phyloP scores from a whole-genome alignment of 2,888 invertebrate species.

The Leucozona laternaria region DNA sequence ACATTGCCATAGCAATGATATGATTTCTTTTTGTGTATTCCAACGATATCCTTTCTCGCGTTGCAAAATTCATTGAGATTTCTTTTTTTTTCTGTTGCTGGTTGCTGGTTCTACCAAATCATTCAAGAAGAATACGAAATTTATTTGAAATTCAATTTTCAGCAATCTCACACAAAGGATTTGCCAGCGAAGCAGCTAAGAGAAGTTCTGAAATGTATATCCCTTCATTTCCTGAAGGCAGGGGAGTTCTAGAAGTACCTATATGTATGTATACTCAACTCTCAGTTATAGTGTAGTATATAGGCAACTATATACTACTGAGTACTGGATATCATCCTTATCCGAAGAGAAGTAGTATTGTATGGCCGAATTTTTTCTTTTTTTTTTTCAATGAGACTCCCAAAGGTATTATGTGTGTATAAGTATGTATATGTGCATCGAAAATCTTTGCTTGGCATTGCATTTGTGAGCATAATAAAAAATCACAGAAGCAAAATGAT shows the following conservation, averaged over 20 bases:
- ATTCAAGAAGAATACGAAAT: slow-evolving; percentile 76
- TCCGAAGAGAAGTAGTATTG: slow-evolving; percentile 21
- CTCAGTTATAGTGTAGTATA: not conserved
- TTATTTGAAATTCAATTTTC: slow-evolving; percentile 79
- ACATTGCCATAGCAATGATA: slow-evolving; percentile 42
- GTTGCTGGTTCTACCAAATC: slow-evolving; percentile 46
- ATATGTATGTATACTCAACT: too few species aligned
- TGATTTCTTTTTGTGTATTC: slow-evolving; percentile 27
- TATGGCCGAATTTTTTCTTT: slow-evolving; percentile 42
- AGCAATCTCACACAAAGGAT: slow-evolving; percentile 79
- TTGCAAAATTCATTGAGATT: slow-evolving; percentile 55
- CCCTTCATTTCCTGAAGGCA: slow-evolving; percentile 13
- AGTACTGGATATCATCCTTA: slow-evolving; percentile 21
- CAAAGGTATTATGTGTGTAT: slow-evolving; percentile 46
- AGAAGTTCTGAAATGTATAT: slow-evolving; percentile 41
- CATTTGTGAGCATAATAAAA: slow-evolving; percentile 69
- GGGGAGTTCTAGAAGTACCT: not conserved
- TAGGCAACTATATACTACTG: slow-evolving; percentile 2
- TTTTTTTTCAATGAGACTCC: slow-evolving; percentile 40
- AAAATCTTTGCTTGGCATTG: slow-evolving; percentile 58
- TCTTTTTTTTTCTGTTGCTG: slow-evolving; percentile 43
- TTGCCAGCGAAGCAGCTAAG: slow-evolving; percentile 69
- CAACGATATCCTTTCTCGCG: slow-evolving; percentile 42
- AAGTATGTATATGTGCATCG: not conserved
- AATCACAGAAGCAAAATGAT: slow-evolving; percentile 35